These are phyloP conservation scores for Petrolisthes cinctipes DNA, from an alignment of 2,888 invertebrate genomes.

Conservation along the genomic window DNA sequence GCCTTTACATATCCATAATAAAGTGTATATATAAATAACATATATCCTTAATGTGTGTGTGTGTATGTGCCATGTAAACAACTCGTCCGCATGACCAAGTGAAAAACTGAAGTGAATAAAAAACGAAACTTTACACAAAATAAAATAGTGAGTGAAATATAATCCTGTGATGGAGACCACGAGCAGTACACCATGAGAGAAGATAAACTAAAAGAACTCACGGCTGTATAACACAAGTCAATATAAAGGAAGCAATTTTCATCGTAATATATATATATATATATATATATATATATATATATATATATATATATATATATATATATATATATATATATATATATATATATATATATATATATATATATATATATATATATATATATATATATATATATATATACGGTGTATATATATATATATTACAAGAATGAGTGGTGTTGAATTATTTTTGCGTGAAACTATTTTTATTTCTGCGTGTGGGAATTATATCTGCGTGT, in stretches of 20 bases:
- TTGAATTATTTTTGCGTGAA: background rate
- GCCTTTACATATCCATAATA: conserved; percentile 15
- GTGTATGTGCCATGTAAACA: background rate
- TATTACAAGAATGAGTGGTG: background rate
- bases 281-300: background rate
- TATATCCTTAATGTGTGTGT: background rate
- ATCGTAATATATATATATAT: background rate
- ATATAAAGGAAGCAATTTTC: too few relatives aligned
- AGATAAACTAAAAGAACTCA: too few relatives aligned
- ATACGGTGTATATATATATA: background rate
- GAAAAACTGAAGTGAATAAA: background rate
- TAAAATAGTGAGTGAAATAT: conserved; percentile 10
- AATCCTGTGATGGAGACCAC: background rate
- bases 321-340: background rate
- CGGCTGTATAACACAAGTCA: too few relatives aligned
- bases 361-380: too few relatives aligned
- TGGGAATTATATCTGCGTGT: background rate
- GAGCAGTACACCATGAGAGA: background rate
- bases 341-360: too few relatives aligned
- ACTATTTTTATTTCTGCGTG: background rate
- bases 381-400: background rate
- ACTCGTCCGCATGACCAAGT: background rate
- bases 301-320: background rate
- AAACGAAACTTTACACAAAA: conserved; percentile 11
- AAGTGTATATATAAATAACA: background rate